Percentiles rank a stretch among this genome's conserved stretches.
phyloP scores from a whole-genome alignment of 2,113 vertebrate species.

The Eudyptes chrysolophus region DNA sequence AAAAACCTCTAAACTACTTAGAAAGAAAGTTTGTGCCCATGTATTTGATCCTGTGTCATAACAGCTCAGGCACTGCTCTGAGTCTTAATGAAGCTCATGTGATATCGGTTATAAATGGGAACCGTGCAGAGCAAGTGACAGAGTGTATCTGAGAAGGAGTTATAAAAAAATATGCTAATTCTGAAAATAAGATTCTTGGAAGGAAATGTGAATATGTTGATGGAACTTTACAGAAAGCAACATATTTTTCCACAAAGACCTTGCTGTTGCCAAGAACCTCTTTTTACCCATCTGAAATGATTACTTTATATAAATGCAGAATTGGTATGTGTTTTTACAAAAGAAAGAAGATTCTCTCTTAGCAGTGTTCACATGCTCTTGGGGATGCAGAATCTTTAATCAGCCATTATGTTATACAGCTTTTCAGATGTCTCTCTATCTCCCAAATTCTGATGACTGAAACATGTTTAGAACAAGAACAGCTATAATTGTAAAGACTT shows the following conservation, averaged over 20 bases:
- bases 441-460: background rate
- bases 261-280: background rate
- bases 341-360: background rate
- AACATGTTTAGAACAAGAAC: conserved; percentile 19
- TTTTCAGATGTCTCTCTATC: background rate
- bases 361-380: background rate
- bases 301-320: background rate
- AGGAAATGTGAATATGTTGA: conserved; percentile 45
- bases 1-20: background rate
- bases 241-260: conserved; percentile 22
- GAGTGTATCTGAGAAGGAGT: conserved; percentile 51
- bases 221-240: conserved; percentile 1
- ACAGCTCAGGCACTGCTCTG: conserved; percentile 2
- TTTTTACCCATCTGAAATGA: background rate
- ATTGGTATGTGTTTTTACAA: background rate
- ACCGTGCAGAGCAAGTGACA: conserved; percentile 33
- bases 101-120: conserved; percentile 49
- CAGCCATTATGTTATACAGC: background rate
- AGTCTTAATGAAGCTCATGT: conserved; percentile 46
- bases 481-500: conserved; percentile 5
- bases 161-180: conserved; percentile 59
- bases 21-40: background rate
- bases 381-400: background rate
- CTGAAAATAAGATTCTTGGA: conserved; percentile 50
- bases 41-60: conserved; percentile 6